These are phyloP conservation scores for Drosophila histrio DNA, from an alignment of 2,888 invertebrate genomes.

Conservation along the genomic window DNA sequence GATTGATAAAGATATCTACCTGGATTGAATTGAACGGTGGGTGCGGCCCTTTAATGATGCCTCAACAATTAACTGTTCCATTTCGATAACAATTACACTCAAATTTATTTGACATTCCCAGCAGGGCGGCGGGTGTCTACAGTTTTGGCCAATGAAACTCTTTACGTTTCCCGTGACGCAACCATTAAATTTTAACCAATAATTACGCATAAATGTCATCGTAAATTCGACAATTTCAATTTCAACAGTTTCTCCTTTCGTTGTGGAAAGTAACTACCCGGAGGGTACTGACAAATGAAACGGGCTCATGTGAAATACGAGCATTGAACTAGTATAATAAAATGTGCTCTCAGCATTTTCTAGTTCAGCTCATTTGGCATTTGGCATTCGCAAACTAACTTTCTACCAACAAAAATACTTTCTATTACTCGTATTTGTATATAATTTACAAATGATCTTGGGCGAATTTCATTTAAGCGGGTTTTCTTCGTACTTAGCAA, in stretches of 20 bases:
- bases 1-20: constrained; percentile 41
- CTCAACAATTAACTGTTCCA: constrained; percentile 71
- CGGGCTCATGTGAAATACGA: not conserved
- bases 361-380: not conserved
- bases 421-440: too few relatives aligned
- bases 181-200: constrained; percentile 57
- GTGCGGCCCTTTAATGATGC: constrained; percentile 77
- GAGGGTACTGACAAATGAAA: not conserved
- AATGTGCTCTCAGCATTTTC: not conserved
- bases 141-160: constrained; percentile 25
- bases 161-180: constrained; percentile 18
- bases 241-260: constrained; percentile 22
- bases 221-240: constrained; percentile 68
- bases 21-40: constrained; percentile 53
- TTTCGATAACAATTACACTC: constrained; percentile 57
- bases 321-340: not conserved
- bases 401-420: not conserved
- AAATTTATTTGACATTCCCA: constrained; percentile 76
- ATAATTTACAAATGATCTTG: too few relatives aligned
- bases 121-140: constrained; percentile 49
- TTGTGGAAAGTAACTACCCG: constrained; percentile 42
- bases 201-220: constrained; percentile 79
- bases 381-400: not conserved
- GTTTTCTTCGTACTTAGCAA: not conserved
- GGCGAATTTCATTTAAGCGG: not conserved